Conservation (phyloP, 2,113 vertebrate species). For the Gallinago media region DNA sequence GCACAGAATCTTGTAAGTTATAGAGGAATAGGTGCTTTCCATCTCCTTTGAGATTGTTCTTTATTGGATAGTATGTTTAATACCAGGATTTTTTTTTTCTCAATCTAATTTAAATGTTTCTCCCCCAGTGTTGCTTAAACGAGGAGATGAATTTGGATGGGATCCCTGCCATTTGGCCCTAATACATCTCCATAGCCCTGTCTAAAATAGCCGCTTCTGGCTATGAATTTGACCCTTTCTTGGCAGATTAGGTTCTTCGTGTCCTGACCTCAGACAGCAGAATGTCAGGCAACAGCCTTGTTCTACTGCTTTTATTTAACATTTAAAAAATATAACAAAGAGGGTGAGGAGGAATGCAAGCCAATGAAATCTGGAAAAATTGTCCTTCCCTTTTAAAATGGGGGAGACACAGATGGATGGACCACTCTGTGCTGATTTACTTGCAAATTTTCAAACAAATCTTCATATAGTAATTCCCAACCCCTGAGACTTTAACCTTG, state of each 20-base stretch:
- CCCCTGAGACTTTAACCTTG: not conserved
- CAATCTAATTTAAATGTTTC: no score
- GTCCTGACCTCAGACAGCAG: not conserved
- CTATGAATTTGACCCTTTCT: not conserved
- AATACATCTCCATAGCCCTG: not conserved
- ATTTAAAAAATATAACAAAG: not conserved
- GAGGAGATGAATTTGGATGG: not conserved
- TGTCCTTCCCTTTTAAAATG: not conserved
- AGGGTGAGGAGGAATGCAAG: accelerated
- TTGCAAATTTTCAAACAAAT: not conserved
- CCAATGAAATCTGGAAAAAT: not conserved
- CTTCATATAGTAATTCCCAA: not conserved
- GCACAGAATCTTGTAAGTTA: not conserved
- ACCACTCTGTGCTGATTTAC: not conserved
- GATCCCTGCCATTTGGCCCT: not conserved
- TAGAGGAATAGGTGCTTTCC: not conserved
- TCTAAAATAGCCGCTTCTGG: not conserved
- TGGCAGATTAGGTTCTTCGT: not conserved
- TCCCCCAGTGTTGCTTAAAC: not conserved
- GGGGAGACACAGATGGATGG: accelerated
- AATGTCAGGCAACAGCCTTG: not conserved
- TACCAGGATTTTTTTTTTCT: not conserved
- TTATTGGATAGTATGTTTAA: not conserved
- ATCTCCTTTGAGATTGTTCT: not conserved
- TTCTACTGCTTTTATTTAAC: not conserved